These are phyloP conservation scores for Cyclophora punctaria DNA, from an alignment of 2,888 invertebrate genomes.

Conservation along the genomic window DNA sequence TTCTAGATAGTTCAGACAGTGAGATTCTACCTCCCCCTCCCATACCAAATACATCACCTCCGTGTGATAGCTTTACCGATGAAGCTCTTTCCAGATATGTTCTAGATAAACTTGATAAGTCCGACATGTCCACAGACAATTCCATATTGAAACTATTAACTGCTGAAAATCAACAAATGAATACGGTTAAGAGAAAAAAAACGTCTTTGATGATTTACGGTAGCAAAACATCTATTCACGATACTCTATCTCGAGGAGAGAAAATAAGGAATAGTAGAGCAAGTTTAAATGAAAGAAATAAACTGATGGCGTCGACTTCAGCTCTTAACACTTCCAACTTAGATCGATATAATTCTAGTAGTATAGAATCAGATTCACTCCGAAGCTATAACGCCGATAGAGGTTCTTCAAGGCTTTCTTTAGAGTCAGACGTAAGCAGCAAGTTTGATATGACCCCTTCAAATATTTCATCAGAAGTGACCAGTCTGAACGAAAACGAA, in stretches of 20 bases:
- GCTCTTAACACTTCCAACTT: conserved; percentile 45
- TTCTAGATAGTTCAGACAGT: conserved; percentile 87
- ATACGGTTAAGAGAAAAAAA: conserved; percentile 61
- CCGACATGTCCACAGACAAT: conserved; percentile 62
- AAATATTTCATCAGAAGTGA: conserved; percentile 58
- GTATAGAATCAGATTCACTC: conserved; percentile 61
- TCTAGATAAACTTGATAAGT: conserved; percentile 69
- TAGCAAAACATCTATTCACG: conserved; percentile 67
- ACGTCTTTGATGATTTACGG: conserved; percentile 71
- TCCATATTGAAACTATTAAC: conserved; percentile 69
- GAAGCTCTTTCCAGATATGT: conserved; percentile 69
- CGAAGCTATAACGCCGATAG: conserved; percentile 62
- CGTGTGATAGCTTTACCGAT: conserved; percentile 81
- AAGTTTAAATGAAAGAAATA: conserved; percentile 54
- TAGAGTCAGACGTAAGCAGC: conserved; percentile 68
- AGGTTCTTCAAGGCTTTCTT: conserved; percentile 62
- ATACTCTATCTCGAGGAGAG: conserved; percentile 67
- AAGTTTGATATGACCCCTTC: conserved; percentile 64
- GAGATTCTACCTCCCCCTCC: conserved; percentile 87
- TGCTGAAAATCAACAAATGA: conserved; percentile 60
- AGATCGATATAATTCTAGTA: conserved; percentile 54
- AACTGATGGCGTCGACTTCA: conserved; percentile 34
- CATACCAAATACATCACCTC: conserved; percentile 83
- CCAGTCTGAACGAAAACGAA: conserved; percentile 58
- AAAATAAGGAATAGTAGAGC: conserved; percentile 66